Evolutionary conservation across 2,888 invertebrate species (phyloP).

Genomic region (Seira sanloemensis): DNA sequence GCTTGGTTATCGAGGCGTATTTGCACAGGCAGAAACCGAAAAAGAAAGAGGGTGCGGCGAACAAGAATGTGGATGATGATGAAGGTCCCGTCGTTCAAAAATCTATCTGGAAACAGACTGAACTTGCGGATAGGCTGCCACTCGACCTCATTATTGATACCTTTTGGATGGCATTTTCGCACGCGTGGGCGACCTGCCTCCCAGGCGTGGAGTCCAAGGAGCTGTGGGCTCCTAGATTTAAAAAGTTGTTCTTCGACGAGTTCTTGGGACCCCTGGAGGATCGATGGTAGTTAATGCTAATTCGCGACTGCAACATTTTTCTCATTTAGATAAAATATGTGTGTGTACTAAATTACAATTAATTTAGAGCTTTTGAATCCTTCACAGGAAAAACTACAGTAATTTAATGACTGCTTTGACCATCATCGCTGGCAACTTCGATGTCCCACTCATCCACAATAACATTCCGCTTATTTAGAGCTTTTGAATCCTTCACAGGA

Average conservation of each 20-base stretch:
- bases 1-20: not conserved
- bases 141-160: conserved; percentile 35
- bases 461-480: conserved; percentile 18
- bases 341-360: too few relatives aligned
- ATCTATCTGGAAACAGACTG: conserved; percentile 26
- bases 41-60: too few relatives aligned
- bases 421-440: conserved; percentile 30
- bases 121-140: not conserved
- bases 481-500: conserved; percentile 21
- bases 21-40: too few relatives aligned
- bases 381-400: conserved; percentile 16
- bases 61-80: not conserved
- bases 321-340: too few relatives aligned
- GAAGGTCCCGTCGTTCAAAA: not conserved
- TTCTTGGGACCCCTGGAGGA: conserved; percentile 32
- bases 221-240: conserved; percentile 40
- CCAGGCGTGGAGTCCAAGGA: conserved; percentile 21
- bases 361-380: too few relatives aligned
- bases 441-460: not conserved
- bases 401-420: not conserved
- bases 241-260: conserved; percentile 36
- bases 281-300: conserved; percentile 13
- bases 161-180: conserved; percentile 41
- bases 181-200: conserved; percentile 29
- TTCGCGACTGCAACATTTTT: too few relatives aligned